A percentile compares a stretch with the other conserved stretches of the same genome.
These are phyloP conservation scores for Synergus gifuensis DNA, from an alignment of 2,888 invertebrate species.

Conservation along the genomic window DNA sequence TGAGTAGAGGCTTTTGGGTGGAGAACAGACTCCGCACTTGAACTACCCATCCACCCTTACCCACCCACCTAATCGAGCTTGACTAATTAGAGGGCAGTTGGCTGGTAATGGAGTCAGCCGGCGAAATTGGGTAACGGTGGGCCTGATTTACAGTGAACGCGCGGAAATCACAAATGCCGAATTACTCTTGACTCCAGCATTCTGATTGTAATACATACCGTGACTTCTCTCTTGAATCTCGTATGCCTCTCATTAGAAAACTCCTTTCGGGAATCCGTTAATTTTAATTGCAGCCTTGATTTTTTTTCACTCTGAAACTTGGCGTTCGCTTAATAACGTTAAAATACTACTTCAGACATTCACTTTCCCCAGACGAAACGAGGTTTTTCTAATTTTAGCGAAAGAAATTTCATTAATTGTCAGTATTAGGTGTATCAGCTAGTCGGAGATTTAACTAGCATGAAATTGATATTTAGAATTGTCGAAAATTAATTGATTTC, in stretches of 20 bases:
- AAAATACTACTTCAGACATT: neutral
- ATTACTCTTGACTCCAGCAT: constrained; percentile 46
- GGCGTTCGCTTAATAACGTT: constrained; percentile 17
- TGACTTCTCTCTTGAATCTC: constrained; percentile 22
- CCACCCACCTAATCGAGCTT: constrained; percentile 70
- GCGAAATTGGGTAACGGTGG: constrained; percentile 69
- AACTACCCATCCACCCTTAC: constrained; percentile 53
- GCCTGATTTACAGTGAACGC: constrained; percentile 69
- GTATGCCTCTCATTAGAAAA: constrained; percentile 33
- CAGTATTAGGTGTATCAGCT: neutral
- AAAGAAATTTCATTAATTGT: neutral
- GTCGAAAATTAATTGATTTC: too few species aligned
- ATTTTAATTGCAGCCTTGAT: constrained; percentile 31
- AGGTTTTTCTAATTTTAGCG: neutral
- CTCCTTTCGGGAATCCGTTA: constrained; percentile 28
- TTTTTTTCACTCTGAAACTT: neutral
- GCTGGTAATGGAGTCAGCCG: constrained; percentile 71
- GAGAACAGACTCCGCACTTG: constrained; percentile 51
- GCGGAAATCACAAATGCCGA: constrained; percentile 52
- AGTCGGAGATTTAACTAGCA: too few species aligned
- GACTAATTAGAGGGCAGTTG: constrained; percentile 74
- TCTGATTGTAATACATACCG: constrained; percentile 18
- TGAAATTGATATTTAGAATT: too few species aligned
- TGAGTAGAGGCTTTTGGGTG: constrained; percentile 56
- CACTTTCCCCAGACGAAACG: neutral